Base-by-base conservation (phyloP, 2,797 vertebrate species). In the Morus bassanus region DNA sequence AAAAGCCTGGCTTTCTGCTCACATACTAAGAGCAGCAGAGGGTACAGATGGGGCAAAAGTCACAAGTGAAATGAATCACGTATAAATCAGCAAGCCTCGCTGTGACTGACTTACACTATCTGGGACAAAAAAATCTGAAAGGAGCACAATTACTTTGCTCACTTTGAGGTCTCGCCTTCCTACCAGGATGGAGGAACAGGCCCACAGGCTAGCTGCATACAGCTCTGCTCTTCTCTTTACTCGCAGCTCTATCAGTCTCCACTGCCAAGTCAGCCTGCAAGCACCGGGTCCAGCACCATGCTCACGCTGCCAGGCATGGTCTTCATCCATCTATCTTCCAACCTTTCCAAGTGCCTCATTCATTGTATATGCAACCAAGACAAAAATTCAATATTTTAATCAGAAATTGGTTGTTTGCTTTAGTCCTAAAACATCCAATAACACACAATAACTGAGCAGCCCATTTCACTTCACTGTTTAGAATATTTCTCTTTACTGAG, bases 11-110 rank as follows among this genome's bases (percentile, higher is more conserved):
- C 18, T 63, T 24, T 65, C 37, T 79, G 31, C 60, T 72, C 28
- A 2, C 41, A 4, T 5, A 39, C 39, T 6, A 50, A 18, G 21
- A 67, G 68, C 57, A 48, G 37, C 70, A 61, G 5, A 43, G 17
- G n/a, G 19, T 33, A 51, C 1, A 0, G 23, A n/a, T 0, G 0
- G 28, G 30, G 45, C 9, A 12, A n/a, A 12, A 54, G 46, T 3
- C 51, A 50, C 37, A 41, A 37, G 14, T 1, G 4, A 50, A 81
- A 91, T 8, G 31, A 41, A 7, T 8, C 48, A 3, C 17, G 0
- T 0, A 2, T 4, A 43, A 30, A 27, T 19, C 46, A 43, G 19
- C 30, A 78, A 64, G 15, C 30, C 45, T 28, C 3, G 0, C 69
- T 50, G 9, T 1, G 8, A 14, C 22, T 10, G 15, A 27, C 41